Percentiles rank a stretch among this genome's conserved stretches.
phyloP scores from a whole-genome alignment of 2,113 vertebrate species.

The Sula dactylatra region DNA sequence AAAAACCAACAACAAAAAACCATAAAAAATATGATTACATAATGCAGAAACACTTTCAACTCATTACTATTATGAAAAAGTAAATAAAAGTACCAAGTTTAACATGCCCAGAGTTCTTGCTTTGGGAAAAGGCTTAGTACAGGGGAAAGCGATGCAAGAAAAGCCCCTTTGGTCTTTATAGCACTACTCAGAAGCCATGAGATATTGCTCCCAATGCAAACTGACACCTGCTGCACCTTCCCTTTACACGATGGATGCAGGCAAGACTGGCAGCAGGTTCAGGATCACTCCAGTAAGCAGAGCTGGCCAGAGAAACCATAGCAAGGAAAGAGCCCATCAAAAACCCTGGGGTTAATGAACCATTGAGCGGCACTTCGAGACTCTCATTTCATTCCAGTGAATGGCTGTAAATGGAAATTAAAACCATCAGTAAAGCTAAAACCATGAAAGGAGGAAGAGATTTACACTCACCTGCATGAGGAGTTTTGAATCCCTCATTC shows the following conservation, averaged over 20 bases:
- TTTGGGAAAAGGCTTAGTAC: not conserved
- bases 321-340: not conserved
- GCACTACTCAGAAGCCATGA: not conserved
- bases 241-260: not conserved
- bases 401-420: not conserved
- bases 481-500: not conserved
- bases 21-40: not conserved
- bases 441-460: slow-evolving; percentile 27
- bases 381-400: not conserved
- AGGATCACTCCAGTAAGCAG: not conserved
- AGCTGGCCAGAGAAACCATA: not conserved
- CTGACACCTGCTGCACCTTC: not conserved
- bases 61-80: not conserved
- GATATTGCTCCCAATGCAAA: not conserved
- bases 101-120: not conserved
- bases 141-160: not conserved
- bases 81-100: slow-evolving; percentile 1
- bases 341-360: not conserved
- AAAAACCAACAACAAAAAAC: too few species aligned
- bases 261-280: not conserved
- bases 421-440: slow-evolving; percentile 26
- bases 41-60: slow-evolving; percentile 13
- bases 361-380: not conserved
- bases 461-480: slow-evolving; percentile 11
- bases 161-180: not conserved